Conservation (phyloP, 2,888 invertebrate genomes). For the Eupsilia transversa region DNA sequence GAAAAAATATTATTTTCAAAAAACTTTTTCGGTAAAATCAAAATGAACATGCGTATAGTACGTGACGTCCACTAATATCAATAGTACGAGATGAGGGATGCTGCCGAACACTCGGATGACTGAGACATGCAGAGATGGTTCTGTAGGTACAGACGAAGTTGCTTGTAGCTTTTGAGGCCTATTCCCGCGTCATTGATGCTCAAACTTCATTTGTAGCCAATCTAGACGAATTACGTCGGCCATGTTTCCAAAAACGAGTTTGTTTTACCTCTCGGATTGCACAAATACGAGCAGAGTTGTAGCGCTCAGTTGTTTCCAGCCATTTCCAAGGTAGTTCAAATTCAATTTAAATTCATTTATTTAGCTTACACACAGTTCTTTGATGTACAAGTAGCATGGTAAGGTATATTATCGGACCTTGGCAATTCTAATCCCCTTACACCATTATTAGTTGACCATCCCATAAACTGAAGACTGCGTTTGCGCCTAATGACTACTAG, state of each 20-base stretch:
- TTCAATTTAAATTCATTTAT: too few species aligned
- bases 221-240: too few species aligned
- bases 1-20: not conserved
- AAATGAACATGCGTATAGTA: slow-evolving; percentile 36
- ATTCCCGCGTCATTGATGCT: not conserved
- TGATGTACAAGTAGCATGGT: too few species aligned
- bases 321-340: too few species aligned
- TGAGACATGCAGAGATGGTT: slow-evolving; percentile 58
- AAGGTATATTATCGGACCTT: too few species aligned
- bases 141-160: slow-evolving; percentile 19
- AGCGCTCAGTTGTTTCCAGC: too few species aligned
- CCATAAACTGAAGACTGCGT: not conserved
- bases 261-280: too few species aligned
- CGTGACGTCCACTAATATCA: slow-evolving; percentile 67
- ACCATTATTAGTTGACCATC: not conserved
- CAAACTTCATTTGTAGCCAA: not conserved
- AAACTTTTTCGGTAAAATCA: not conserved
- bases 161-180: not conserved
- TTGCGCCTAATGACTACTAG: not conserved
- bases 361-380: too few species aligned
- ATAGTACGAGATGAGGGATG: slow-evolving; percentile 62
- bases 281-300: too few species aligned
- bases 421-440: not conserved
- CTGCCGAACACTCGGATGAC: slow-evolving; percentile 67
- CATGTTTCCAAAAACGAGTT: too few species aligned